phyloP scores from a whole-genome alignment of 2,888 invertebrate species.

The Desoria tigrina region DNA sequence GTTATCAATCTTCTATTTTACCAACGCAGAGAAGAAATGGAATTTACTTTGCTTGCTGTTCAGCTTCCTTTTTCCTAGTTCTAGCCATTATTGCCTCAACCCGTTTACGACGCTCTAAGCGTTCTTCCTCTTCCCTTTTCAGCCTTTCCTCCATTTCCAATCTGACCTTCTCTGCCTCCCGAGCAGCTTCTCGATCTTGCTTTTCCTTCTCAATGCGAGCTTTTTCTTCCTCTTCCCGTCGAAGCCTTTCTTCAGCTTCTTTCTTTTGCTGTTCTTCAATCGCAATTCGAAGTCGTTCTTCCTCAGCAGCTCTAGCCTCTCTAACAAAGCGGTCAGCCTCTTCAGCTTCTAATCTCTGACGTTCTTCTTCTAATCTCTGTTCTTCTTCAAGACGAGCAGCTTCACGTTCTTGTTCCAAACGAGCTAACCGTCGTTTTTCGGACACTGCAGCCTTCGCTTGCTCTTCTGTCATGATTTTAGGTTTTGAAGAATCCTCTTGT shows the following conservation, averaged over 20 bases:
- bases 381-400: slow-evolving; percentile 69
- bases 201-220: slow-evolving; percentile 80
- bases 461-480: slow-evolving; percentile 78
- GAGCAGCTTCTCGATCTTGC: slow-evolving; percentile 65
- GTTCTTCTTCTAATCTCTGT: slow-evolving; percentile 62
- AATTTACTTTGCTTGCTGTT: slow-evolving; percentile 50
- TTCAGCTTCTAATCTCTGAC: slow-evolving; percentile 74
- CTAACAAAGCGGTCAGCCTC: slow-evolving; percentile 76
- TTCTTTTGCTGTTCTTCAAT: slow-evolving; percentile 73
- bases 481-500: slow-evolving; percentile 19
- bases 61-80: slow-evolving; percentile 66
- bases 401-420: slow-evolving; percentile 88
- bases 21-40: not conserved
- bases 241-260: slow-evolving; percentile 77
- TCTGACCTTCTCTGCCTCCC: slow-evolving; percentile 64
- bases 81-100: slow-evolving; percentile 91
- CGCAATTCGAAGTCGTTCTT: slow-evolving; percentile 80
- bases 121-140: slow-evolving; percentile 83
- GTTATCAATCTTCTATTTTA: not conserved
- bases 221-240: slow-evolving; percentile 72
- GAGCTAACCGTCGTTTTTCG: slow-evolving; percentile 79
- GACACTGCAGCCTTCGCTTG: slow-evolving; percentile 92
- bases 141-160: slow-evolving; percentile 79
- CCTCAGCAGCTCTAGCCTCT: slow-evolving; percentile 78
- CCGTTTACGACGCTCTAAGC: slow-evolving; percentile 81